Evolutionary conservation across 1,140 invertebrate species (phyloP).

Genomic region (Wiebesia pumilae): DNA sequence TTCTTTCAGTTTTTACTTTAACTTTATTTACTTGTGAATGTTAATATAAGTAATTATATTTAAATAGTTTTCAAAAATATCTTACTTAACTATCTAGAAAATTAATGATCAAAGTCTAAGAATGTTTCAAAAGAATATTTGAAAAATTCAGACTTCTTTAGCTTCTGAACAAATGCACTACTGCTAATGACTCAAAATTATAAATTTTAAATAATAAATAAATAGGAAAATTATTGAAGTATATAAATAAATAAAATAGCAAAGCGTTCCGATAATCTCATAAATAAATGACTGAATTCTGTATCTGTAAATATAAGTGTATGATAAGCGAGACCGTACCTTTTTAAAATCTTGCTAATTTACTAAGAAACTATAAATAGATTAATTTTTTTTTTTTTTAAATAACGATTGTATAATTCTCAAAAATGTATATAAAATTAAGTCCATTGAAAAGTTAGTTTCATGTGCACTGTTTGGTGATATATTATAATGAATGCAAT

Average conservation of each 20-base stretch:
- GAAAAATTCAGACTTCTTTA: neutral
- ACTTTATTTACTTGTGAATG: too few relatives aligned
- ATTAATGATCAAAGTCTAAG: too few relatives aligned
- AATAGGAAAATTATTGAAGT: conserved; percentile 5
- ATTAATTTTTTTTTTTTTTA: neutral
- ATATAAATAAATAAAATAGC: neutral
- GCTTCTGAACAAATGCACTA: neutral
- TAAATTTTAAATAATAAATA: neutral
- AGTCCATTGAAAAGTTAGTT: neutral
- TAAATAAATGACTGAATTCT: conserved; percentile 28
- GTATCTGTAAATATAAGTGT: conserved; percentile 27
- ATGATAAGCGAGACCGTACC: neutral
- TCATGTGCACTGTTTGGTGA: neutral
- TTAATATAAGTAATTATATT: too few relatives aligned
- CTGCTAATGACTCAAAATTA: neutral
- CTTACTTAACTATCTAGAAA: too few relatives aligned
- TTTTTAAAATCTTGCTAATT: neutral
- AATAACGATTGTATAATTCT: neutral
- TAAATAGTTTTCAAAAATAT: too few relatives aligned
- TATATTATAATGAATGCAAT: neutral
- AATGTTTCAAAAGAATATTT: too few relatives aligned
- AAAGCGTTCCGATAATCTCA: conserved; percentile 30
- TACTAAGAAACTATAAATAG: neutral
- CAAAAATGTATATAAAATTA: neutral
- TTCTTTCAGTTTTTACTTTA: too few relatives aligned